Evolutionary conservation across 2,888 invertebrate genomes (phyloP).

Genomic region (Chelonus formosanus): DNA sequence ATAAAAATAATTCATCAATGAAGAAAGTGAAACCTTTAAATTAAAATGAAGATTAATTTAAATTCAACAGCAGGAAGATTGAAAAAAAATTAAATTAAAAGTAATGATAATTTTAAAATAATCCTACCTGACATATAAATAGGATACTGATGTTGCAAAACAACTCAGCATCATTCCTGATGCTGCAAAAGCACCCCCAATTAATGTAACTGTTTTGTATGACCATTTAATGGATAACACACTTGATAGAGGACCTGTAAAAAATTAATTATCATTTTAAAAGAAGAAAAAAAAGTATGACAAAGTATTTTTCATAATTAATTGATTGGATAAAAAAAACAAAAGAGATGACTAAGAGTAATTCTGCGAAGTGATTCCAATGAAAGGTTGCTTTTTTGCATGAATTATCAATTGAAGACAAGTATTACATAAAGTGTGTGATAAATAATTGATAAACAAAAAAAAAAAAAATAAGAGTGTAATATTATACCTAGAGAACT

Average conservation of each 20-base stretch:
- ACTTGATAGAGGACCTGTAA: conserved; percentile 83
- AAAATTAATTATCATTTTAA: no score
- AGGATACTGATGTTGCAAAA: conserved; percentile 80
- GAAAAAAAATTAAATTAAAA: no score
- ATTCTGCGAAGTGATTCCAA: no score
- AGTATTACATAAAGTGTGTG: neutral
- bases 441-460: conserved; percentile 21
- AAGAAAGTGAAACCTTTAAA: neutral
- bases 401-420: neutral
- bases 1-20: conserved; percentile 38
- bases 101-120: no score
- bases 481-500: conserved; percentile 78
- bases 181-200: conserved; percentile 85
- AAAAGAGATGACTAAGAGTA: no score
- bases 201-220: conserved; percentile 80
- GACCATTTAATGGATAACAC: conserved; percentile 85
- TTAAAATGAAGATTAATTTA: no score
- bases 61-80: no score
- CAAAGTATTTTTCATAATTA: no score
- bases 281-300: neutral
- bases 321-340: no score
- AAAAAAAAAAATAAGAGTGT: no score
- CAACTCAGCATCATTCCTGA: conserved; percentile 85
- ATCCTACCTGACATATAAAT: conserved; percentile 78
- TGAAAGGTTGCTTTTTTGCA: neutral